These are phyloP conservation scores for Oncorhynchus tshawytscha DNA, from an alignment of 2,113 vertebrate species.

Conservation along the genomic window DNA sequence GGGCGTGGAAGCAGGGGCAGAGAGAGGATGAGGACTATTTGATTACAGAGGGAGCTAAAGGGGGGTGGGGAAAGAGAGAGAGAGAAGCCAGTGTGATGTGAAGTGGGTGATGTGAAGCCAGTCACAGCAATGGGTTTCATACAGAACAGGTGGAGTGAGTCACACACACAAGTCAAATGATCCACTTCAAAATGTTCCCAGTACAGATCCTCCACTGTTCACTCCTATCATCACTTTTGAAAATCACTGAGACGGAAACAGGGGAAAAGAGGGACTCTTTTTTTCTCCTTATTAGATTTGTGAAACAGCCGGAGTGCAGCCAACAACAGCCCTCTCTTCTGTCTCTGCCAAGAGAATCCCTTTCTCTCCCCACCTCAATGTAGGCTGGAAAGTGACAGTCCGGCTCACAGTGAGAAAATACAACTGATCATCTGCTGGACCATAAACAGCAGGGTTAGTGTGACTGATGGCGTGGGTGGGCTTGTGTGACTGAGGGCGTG, in stretches of 20 bases:
- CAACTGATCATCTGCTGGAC: slow-evolving; percentile 40
- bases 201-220: background rate
- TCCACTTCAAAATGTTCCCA: background rate
- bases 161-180: slow-evolving; percentile 19
- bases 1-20: background rate
- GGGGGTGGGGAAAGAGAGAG: background rate
- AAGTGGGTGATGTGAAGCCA: slow-evolving; percentile 35
- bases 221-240: slow-evolving; percentile 17
- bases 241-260: slow-evolving; percentile 1
- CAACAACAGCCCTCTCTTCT: slow-evolving; percentile 55
- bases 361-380: slow-evolving; percentile 46
- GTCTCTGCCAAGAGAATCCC: slow-evolving; percentile 66
- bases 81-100: slow-evolving; percentile 36
- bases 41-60: too few relatives aligned
- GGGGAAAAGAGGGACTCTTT: slow-evolving; percentile 16
- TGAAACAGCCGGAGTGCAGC: slow-evolving; percentile 54
- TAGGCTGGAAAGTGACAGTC: slow-evolving; percentile 35
- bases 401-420: slow-evolving; percentile 30
- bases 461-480: background rate
- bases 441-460: slow-evolving; percentile 18
- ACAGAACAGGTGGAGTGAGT: slow-evolving; percentile 42
- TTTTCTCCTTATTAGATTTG: slow-evolving; percentile 57
- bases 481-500: too few relatives aligned
- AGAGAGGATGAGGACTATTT: background rate
- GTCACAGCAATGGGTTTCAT: slow-evolving; percentile 36